Evolutionary conservation across 2,888 invertebrate species (phyloP), one percentile per base, ranked within the genome.

Genomic region (Hymenopus coronatus): DNA sequence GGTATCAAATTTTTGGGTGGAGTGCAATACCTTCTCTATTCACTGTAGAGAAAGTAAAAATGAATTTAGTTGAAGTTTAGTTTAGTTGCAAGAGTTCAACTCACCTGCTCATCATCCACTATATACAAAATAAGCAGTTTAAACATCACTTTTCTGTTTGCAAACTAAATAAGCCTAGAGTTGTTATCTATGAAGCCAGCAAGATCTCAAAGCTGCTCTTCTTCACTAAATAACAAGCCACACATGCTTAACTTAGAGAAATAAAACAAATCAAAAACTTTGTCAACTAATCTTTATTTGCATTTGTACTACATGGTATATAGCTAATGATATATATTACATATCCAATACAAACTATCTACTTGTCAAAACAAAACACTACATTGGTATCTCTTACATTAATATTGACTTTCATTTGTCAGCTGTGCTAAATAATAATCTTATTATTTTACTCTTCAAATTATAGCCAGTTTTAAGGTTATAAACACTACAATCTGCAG

Each of bases 111-210:
- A n/a, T n/a, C n/a, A n/a, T n/a, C n/a, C n/a, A n/a, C n/a, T 6
- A 33, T 6, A 33, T 8, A 33, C 8, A 8, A 33, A 33, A 33
- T 40, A n/a, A n/a, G n/a, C n/a, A n/a, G n/a, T n/a, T n/a, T n/a
- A n/a, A n/a, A n/a, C n/a, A 40, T 2, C 40, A 40, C 12, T 40
- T 12, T 40, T 40, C 40, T 40, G 12, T 40, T 33, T 33, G 33
- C 33, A 8, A 40, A 40, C 12, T 40, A 40, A 40, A 40, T 12
- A 12, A 40, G 40, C 40, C 40, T 40, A 40, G 2, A 91, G 89
- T 92, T 91, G 91, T 93, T 91, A 90, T 92, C 92, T 91, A 93
- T 92, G 28, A 82, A 82, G 28, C 70, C 27, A 28, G n/a, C 40
- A 70, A 87, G 25, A 33, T 20, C 6, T 40, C 86, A 92, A 83